Conservation (phyloP, 1,140 invertebrate genomes). For the Sinonovacula constricta region DNA sequence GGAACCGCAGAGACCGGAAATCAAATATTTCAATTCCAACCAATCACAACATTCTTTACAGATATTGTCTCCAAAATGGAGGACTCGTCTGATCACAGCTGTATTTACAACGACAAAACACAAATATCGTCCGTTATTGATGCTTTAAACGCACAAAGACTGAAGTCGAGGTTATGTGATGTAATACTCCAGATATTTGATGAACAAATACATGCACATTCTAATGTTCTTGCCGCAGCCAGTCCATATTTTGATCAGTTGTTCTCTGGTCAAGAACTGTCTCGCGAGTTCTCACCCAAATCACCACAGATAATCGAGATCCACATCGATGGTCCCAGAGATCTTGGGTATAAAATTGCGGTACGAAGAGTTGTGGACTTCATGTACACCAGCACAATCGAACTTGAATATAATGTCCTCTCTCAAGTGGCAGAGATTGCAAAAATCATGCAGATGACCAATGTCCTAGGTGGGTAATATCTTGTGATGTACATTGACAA, state of each 20-base stretch:
- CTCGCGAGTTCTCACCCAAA: constrained; percentile 73
- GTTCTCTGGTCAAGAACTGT: constrained; percentile 68
- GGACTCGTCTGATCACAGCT: constrained; percentile 8
- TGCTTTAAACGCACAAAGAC: constrained; percentile 71
- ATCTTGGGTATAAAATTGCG: constrained; percentile 66
- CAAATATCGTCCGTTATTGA: constrained; percentile 57
- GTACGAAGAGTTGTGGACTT: constrained; percentile 75
- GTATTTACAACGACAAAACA: constrained; percentile 56
- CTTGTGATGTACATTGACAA: too few relatives aligned
- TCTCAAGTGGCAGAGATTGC: constrained; percentile 74
- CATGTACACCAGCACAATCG: constrained; percentile 75
- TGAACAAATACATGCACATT: constrained; percentile 75
- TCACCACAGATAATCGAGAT: constrained; percentile 77
- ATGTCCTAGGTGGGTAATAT: constrained; percentile 59
- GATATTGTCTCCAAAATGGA: constrained; percentile 61
- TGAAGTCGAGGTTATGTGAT: constrained; percentile 75
- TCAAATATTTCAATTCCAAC: too few relatives aligned
- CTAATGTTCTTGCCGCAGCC: constrained; percentile 77
- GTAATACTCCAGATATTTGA: constrained; percentile 75
- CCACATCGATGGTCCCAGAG: constrained; percentile 69
- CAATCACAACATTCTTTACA: too few relatives aligned
- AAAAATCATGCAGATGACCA: constrained; percentile 71
- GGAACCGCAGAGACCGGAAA: too few relatives aligned
- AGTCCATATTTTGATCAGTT: constrained; percentile 76
- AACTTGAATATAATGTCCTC: constrained; percentile 59